phyloP scores from a whole-genome alignment of 2,888 invertebrate species.

The Micoletzkya japonica region DNA sequence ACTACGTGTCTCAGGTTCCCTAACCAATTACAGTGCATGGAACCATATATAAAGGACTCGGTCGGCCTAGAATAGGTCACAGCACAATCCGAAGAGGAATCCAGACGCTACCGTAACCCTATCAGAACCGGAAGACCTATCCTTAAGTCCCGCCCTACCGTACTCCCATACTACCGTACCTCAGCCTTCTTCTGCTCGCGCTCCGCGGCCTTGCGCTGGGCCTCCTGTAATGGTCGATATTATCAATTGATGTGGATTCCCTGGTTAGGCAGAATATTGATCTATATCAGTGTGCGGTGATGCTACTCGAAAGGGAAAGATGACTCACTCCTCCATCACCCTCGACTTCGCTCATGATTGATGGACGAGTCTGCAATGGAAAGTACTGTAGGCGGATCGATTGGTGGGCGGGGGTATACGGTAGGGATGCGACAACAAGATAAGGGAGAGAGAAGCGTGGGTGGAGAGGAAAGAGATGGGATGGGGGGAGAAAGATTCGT shows the following conservation, averaged over 20 bases:
- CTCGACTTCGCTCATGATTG: slow-evolving; percentile 12
- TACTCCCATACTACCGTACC: slow-evolving; percentile 43
- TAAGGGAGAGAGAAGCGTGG: neutral
- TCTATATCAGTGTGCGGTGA: neutral
- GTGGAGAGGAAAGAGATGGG: neutral
- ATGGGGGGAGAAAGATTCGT: no score
- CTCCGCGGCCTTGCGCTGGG: slow-evolving; percentile 85
- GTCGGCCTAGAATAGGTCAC: no score
- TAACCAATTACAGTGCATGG: no score
- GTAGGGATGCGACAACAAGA: neutral
- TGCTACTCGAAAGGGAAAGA: neutral
- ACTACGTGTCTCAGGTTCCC: no score
- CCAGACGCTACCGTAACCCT: neutral
- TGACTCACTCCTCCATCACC: slow-evolving; percentile 20
- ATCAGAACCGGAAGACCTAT: neutral
- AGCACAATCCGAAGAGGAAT: neutral
- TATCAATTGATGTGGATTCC: neutral
- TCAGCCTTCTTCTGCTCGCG: slow-evolving; percentile 98
- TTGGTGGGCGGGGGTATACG: neutral
- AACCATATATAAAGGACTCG: no score
- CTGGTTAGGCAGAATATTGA: neutral
- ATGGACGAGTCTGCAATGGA: neutral
- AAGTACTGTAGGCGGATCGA: neutral
- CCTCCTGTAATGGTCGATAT: slow-evolving; percentile 47
- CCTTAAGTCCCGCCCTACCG: neutral